Evolutionary conservation across 30 jellyfish, hydroid and myxozoan genomes (phyloP).

Genomic region (Aurelia aurita): DNA sequence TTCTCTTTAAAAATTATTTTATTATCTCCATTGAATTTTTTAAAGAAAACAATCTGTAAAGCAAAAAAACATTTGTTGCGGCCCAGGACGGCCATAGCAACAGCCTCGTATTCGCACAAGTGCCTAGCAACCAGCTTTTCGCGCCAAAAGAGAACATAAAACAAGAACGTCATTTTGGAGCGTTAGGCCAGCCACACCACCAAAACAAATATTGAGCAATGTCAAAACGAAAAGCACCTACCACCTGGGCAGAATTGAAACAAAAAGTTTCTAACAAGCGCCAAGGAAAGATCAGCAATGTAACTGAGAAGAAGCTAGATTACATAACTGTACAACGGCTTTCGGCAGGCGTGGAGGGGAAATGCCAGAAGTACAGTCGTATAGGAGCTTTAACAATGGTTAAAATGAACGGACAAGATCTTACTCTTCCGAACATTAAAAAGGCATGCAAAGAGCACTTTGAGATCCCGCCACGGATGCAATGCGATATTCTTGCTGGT

Average conservation of each 20-base stretch:
- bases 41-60: too few species aligned
- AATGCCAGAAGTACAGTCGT: constrained; percentile 22
- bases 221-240: background rate
- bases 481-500: constrained; percentile 37
- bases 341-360: constrained; percentile 29
- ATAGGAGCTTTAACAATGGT: constrained; percentile 39
- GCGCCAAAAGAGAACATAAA: too few species aligned
- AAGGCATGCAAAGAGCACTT: constrained; percentile 32
- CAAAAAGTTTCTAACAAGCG: constrained; percentile 16
- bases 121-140: too few species aligned
- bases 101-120: too few species aligned
- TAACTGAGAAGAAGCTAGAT: background rate
- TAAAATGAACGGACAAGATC: constrained; percentile 1
- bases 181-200: too few species aligned
- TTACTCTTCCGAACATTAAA: background rate
- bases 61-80: too few species aligned
- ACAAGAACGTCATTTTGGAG: too few species aligned
- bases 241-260: constrained; percentile 16
- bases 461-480: background rate
- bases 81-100: too few species aligned
- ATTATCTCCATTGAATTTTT: too few species aligned
- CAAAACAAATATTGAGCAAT: too few species aligned
- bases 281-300: constrained; percentile 3
- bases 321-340: constrained; percentile 27
- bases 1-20: too few species aligned